Conservation (phyloP, 2,113 vertebrate species). For the Vulpes vulpes region DNA sequence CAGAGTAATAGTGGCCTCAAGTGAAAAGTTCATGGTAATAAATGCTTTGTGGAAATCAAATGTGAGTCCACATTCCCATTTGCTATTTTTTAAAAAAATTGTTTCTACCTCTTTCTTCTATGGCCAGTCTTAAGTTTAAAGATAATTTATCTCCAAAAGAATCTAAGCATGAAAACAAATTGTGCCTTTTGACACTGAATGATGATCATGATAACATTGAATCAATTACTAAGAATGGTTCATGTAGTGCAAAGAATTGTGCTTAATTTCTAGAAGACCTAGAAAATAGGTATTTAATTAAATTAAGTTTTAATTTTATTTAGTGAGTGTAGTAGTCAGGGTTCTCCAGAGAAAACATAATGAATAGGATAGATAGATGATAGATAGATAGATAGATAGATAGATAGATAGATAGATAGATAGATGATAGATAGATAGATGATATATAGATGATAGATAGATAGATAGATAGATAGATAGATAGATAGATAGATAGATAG, state of each 20-base stretch:
- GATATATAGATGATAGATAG: too few relatives aligned
- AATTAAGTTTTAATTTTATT: conserved; percentile 23
- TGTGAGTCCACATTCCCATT: neutral
- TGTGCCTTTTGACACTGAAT: neutral
- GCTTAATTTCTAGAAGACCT: neutral
- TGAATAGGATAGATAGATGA: neutral
- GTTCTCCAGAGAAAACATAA: neutral
- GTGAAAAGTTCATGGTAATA: neutral
- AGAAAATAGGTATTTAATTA: neutral
- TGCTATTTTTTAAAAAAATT: neutral
- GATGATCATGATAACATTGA: neutral
- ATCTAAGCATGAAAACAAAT: neutral
- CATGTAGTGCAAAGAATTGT: neutral
- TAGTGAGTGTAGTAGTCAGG: neutral
- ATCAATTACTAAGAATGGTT: neutral
- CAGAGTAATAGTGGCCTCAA: neutral
- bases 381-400: neutral
- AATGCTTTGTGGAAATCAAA: neutral
- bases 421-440: neutral
- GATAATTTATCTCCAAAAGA: neutral
- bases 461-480: neutral
- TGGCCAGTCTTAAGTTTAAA: neutral
- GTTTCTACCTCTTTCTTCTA: neutral
- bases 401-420: neutral
- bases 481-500: neutral